Evolutionary conservation across 2,797 vertebrate genomes (phyloP), one percentile per base, ranked within the genome.

Genomic region (Tenualosa ilisha): DNA sequence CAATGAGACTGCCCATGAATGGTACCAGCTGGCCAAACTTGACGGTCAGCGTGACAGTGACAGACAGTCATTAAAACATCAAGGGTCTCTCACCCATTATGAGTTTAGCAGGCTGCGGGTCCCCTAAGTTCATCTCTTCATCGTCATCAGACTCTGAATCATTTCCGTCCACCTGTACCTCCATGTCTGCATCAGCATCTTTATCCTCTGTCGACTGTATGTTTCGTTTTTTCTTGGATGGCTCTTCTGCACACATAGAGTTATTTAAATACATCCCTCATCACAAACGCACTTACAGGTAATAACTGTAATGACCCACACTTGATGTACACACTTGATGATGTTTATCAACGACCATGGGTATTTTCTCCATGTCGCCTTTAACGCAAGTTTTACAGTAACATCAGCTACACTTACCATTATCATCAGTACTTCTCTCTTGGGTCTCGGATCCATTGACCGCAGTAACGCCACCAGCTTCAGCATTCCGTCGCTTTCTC

Each of bases 191-290:
- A 37, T 65, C 37, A 40, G 68, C 72, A 43, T 11, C 72, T 15
- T 0, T 40, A 46, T 20, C 82, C 22, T 51, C 84, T n/a, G 0
- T 84, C 1, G 59, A 9, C 56, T 89, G 86, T 26, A 81, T 22
- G 0, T 86, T 89, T 5, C 2, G 86, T n/a, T 90, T 93, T 84
- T 96, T 96, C 0, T 1, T 59, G 0, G 89, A 88, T 6, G 91
- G 88, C 20, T 86, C 95, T 89, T 59, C 54, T 31, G 31, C 31
- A 31, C 31, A 31, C 79, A 75, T 85, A 56, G 1, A 26, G 20
- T 84, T 84, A 43, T n/a, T 26, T 31, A 31, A 7, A 13, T 65
- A 65, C 12, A 24, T 65, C 11, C 24, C n/a, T 1, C 61, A 65
- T 26, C 11, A 2, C 0, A 68, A 84, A 84, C 3, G 49, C 8